A percentile compares a stretch with the other conserved stretches of the same genome.
These are phyloP conservation scores for Epizoanthus fatuus DNA, from an alignment of 92 coral and sea anemone genomes.

Conservation along the genomic window DNA sequence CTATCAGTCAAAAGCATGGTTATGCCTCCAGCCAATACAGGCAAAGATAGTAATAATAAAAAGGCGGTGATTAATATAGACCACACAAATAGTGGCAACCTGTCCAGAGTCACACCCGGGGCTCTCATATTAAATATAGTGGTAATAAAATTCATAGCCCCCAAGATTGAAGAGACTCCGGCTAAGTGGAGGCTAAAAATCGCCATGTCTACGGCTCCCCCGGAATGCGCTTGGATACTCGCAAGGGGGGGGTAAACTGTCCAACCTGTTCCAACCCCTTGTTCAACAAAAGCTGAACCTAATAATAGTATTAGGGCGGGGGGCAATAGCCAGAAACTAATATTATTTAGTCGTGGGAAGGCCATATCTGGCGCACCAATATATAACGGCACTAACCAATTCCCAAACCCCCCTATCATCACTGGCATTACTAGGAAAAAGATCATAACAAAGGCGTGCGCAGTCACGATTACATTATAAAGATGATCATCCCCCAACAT, in stretches of 20 bases:
- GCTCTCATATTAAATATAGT: constrained; percentile 77
- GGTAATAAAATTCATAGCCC: constrained; percentile 80
- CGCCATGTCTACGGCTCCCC: constrained; percentile 81
- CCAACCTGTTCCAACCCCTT: constrained; percentile 88
- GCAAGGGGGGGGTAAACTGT: constrained; percentile 82
- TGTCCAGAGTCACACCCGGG: constrained; percentile 61
- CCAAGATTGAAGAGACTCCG: constrained; percentile 81
- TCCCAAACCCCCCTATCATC: constrained; percentile 84
- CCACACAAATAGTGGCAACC: constrained; percentile 76
- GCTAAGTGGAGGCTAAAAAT: constrained; percentile 84
- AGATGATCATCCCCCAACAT: constrained; percentile 90
- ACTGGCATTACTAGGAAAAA: constrained; percentile 85
- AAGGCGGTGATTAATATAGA: constrained; percentile 79
- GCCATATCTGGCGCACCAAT: constrained; percentile 85
- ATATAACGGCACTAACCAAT: constrained; percentile 79
- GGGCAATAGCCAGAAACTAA: constrained; percentile 78
- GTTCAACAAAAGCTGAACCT: constrained; percentile 78
- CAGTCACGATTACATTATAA: constrained; percentile 85
- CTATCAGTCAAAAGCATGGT: constrained; percentile 80
- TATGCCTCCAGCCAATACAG: constrained; percentile 81
- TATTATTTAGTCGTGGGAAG: constrained; percentile 78
- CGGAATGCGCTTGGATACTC: constrained; percentile 74
- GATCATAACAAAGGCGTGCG: constrained; percentile 82
- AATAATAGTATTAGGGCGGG: constrained; percentile 76
- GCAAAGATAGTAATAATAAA: constrained; percentile 72